A percentile compares a stretch with the other conserved stretches of the same genome.
Evolutionary conservation across 2,113 vertebrate species (phyloP).

Genomic region (Acrocephalus arundinaceus): DNA sequence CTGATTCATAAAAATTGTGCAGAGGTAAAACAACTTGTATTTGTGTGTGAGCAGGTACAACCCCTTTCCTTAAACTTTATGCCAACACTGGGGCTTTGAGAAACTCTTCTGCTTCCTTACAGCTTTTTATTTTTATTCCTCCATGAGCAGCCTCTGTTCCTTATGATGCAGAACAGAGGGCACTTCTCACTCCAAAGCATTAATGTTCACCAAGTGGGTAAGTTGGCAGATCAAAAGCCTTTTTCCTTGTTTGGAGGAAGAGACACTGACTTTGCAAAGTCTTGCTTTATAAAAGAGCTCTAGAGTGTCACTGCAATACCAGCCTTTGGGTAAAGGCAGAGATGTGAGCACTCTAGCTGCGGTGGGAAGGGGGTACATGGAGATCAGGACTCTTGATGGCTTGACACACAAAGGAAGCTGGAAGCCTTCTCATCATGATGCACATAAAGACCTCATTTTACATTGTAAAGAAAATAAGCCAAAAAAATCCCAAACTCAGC

Average conservation of each 20-base stretch:
- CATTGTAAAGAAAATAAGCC: neutral
- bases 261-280: neutral
- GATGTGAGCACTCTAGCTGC: rapidly evolving
- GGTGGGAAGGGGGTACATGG: neutral
- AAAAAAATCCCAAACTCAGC: neutral
- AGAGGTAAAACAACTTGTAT: neutral
- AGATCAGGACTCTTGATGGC: neutral
- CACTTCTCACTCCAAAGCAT: neutral
- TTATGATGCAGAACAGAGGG: neutral
- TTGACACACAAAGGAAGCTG: neutral
- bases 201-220: neutral
- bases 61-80: neutral
- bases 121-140: neutral
- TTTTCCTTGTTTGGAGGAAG: neutral
- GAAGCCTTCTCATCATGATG: neutral
- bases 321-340: neutral
- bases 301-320: neutral
- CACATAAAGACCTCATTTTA: neutral
- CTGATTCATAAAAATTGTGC: neutral
- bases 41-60: neutral
- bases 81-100: neutral
- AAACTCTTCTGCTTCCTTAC: neutral
- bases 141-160: neutral
- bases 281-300: neutral
- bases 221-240: neutral